Base-by-base conservation (phyloP, 2,888 invertebrate genomes). In the Hyposoter dolosus region DNA sequence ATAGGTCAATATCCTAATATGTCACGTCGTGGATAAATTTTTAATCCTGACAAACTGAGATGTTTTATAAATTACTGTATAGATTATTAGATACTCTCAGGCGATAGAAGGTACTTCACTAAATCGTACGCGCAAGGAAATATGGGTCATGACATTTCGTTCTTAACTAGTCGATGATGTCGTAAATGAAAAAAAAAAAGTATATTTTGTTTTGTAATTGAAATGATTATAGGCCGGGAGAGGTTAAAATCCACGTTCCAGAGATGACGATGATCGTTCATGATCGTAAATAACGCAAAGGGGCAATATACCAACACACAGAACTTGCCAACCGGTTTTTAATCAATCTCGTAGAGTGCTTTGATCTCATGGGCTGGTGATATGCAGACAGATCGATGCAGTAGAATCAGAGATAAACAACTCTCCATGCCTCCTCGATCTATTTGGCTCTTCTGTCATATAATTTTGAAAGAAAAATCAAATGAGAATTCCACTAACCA, bases 331-430 rank as follows among this genome's bases (percentile, higher is more conserved):
- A 74, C 66, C 83, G 72, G 78, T 78, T 83, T 79, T 53, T 35
- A 47, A 77, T 71, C 10, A 50, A 65, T 50, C 65, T 72, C 65
- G 32, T 53, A 12, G 50, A 65, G 69, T 53, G 69, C 50, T 80
- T 80, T 84, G 68, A 84, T 84, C 76, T n/a, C 69, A 32, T 23
- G 65, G 63, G 23, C 60, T 75, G 47, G 68, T 74, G 68, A 75
- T 32, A 75, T 63, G 56, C 45, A 66, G 68, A 68, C 60, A 53
- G 40, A 50, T 43, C 69, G 17, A 71, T 19, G 32, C 47, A 56
- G 45, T 45, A 47, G n/a, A 32, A 78, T 43, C n/a, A 19, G 50
- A 23, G 66, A 23, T 77, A 43, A 68, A 68, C 23, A 12, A 12
- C 17, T 32, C 43, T 79, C 43, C 7, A 56, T 68, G 17, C 53